A percentile compares a stretch with the other conserved stretches of the same genome.
Evolutionary conservation across 2,113 vertebrate genomes (phyloP).

Genomic region (Lepus timidus): DNA sequence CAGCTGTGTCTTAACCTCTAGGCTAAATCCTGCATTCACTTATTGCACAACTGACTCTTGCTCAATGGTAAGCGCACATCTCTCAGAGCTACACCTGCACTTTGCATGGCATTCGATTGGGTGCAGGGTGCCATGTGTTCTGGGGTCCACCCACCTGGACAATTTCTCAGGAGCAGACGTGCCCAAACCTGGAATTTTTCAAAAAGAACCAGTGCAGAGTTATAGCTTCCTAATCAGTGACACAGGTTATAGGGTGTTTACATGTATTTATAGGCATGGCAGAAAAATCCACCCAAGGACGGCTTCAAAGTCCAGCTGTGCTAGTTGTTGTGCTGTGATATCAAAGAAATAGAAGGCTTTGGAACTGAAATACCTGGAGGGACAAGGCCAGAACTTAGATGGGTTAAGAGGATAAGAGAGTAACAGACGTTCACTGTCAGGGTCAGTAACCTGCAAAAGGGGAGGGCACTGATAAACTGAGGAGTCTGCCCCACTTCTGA

Average conservation of each 20-base stretch:
- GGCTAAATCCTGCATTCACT: background rate
- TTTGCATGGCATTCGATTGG: background rate
- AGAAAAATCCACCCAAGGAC: background rate
- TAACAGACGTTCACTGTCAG: background rate
- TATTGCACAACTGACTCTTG: background rate
- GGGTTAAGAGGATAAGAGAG: background rate
- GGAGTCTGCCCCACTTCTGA: background rate
- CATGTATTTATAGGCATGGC: background rate
- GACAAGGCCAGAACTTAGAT: background rate
- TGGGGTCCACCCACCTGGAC: background rate
- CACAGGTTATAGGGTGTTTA: background rate
- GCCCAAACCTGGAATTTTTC: background rate
- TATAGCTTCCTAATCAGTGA: background rate
- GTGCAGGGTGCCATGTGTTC: background rate
- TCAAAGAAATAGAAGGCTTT: background rate
- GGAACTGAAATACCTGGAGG: background rate
- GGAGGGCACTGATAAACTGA: background rate
- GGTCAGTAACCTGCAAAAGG: background rate
- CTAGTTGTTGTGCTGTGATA: background rate
- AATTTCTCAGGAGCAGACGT: background rate
- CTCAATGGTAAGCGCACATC: background rate
- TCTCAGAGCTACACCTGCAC: background rate
- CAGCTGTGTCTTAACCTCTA: background rate
- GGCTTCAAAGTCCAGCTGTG: background rate
- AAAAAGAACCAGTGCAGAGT: background rate